phyloP scores from a whole-genome alignment of 2,888 invertebrate genomes.

The Arrhopalites spinosus region DNA sequence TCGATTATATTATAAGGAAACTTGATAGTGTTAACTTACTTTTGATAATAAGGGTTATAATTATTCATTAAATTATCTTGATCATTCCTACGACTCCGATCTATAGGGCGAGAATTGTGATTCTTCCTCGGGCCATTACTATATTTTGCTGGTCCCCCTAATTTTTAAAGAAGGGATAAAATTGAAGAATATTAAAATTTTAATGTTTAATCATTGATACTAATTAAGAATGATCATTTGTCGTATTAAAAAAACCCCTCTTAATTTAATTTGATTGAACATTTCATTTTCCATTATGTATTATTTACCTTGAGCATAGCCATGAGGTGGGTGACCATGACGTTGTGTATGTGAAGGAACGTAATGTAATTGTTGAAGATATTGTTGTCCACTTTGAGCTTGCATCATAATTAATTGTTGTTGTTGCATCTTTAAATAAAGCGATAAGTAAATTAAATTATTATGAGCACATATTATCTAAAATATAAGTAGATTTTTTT shows the following conservation, averaged over 20 bases:
- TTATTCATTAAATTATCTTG: conserved; percentile 33
- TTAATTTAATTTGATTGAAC: no score
- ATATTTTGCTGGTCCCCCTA: conserved; percentile 38
- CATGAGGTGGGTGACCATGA: conserved; percentile 27
- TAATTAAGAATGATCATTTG: not conserved
- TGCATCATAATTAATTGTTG: conserved; percentile 38
- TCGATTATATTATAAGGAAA: not conserved
- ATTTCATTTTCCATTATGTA: no score
- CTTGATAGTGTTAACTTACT: conserved; percentile 15
- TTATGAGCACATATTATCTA: not conserved
- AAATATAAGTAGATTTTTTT: no score
- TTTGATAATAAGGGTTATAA: conserved; percentile 27
- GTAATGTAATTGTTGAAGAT: conserved; percentile 26
- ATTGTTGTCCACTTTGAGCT: conserved; percentile 21
- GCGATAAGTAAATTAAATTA: not conserved
- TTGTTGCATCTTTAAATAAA: not conserved
- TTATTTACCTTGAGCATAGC: conserved; percentile 36
- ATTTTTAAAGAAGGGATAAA: conserved; percentile 15
- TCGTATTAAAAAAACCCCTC: no score
- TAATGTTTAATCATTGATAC: not conserved
- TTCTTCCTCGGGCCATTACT: conserved; percentile 34
- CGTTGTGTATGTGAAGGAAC: conserved; percentile 27
- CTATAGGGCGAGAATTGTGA: conserved; percentile 27
- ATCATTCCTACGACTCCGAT: conserved; percentile 30
- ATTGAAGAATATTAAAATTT: not conserved